Evolutionary conservation across 2,888 invertebrate species (phyloP).

Genomic region (Nemapogon koenigi): DNA sequence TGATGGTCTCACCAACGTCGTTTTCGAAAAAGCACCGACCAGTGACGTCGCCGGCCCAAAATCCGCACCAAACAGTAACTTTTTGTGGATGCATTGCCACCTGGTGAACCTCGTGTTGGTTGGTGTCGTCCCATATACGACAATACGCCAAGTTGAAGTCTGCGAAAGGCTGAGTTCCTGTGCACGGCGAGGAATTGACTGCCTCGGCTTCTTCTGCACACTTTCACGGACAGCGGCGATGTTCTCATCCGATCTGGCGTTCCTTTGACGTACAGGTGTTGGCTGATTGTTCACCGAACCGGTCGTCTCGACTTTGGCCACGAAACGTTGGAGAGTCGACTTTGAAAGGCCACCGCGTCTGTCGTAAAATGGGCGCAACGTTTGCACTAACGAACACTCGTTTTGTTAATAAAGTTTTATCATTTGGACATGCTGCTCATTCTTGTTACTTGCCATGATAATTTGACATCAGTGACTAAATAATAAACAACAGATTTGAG

Average conservation of each 20-base stretch:
- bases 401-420: too few relatives aligned
- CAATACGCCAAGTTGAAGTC: conserved; percentile 21
- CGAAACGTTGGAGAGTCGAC: too few relatives aligned
- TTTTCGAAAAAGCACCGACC: neutral
- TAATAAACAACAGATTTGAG: too few relatives aligned
- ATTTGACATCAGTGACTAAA: too few relatives aligned
- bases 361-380: too few relatives aligned
- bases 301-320: conserved; percentile 25
- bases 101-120: conserved; percentile 13
- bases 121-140: conserved; percentile 11
- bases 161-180: conserved; percentile 21
- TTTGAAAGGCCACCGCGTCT: too few relatives aligned
- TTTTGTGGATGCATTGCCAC: neutral
- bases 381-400: too few relatives aligned
- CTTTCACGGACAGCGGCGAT: conserved; percentile 24
- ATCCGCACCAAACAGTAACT: conserved; percentile 3
- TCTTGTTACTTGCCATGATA: too few relatives aligned
- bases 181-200: conserved; percentile 24
- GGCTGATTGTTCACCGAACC: conserved; percentile 20
- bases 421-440: too few relatives aligned
- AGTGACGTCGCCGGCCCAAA: conserved; percentile 1
- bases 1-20: conserved; percentile 1
- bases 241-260: conserved; percentile 23
- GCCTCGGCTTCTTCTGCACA: conserved; percentile 23
- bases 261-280: conserved; percentile 20